Evolutionary conservation across 2,797 vertebrate species (phyloP).

Genomic region (Notamacropus eugenii): DNA sequence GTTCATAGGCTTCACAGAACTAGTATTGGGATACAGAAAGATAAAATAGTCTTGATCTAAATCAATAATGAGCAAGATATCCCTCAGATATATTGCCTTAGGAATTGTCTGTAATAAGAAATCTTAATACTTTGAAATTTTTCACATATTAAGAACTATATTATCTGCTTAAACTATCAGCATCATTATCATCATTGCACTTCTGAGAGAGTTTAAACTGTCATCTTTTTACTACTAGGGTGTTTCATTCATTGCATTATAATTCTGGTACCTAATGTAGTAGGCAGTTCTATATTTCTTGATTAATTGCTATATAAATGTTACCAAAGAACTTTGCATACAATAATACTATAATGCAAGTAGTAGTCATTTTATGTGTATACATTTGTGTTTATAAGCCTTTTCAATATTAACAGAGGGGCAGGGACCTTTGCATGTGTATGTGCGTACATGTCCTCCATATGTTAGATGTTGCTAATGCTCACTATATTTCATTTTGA

Average conservation of each 20-base stretch:
- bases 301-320: neutral
- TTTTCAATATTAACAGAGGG: neutral
- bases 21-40: neutral
- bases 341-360: neutral
- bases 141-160: neutral
- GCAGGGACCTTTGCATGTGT: neutral
- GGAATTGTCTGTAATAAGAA: neutral
- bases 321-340: neutral
- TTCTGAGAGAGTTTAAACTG: neutral
- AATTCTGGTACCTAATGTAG: neutral
- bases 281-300: neutral
- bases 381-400: neutral
- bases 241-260: neutral
- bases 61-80: neutral
- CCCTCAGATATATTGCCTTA: neutral
- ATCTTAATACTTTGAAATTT: neutral
- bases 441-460: neutral
- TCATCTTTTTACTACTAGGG: neutral
- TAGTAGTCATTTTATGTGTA: neutral
- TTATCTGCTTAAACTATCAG: neutral
- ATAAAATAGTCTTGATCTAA: neutral
- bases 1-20: neutral
- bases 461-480: neutral
- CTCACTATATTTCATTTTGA: neutral
- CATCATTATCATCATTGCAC: neutral